Evolutionary conservation across 1,140 invertebrate species (phyloP).

Genomic region (Myzus persicae): DNA sequence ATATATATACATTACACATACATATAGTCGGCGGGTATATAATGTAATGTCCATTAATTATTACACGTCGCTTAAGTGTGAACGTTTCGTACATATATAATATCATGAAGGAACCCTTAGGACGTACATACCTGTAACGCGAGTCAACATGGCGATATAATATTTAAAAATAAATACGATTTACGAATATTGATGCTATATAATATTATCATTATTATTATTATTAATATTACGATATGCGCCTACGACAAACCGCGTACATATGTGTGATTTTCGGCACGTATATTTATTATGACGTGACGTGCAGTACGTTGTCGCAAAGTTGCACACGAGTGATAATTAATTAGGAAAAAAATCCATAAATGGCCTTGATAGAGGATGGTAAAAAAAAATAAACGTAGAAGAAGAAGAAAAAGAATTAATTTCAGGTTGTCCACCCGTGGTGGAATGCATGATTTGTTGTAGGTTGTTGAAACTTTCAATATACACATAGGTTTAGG

Average conservation of each 20-base stretch:
- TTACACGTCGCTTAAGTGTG: not conserved
- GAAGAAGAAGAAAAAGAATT: conserved; percentile 2
- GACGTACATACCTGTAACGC: not conserved
- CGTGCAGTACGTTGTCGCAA: not conserved
- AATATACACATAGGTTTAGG: no score
- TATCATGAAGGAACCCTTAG: not conserved
- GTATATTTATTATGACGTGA: not conserved
- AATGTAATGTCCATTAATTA: not conserved
- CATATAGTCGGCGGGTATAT: not conserved
- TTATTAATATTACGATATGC: not conserved
- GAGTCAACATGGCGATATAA: not conserved
- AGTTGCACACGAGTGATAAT: conserved; percentile 5
- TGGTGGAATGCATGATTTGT: not conserved
- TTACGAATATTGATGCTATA: not conserved
- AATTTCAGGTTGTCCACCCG: conserved; percentile 46
- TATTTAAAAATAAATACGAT: conserved; percentile 25
- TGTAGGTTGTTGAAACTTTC: conserved; percentile 42
- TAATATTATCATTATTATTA: not conserved
- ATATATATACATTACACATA: not conserved
- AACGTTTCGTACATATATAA: conserved; percentile 16
- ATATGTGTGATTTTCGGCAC: not conserved
- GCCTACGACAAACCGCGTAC: not conserved
- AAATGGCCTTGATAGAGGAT: conserved; percentile 27
- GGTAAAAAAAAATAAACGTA: not conserved
- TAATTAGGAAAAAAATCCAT: not conserved